Base-by-base conservation (phyloP, 2,113 vertebrate genomes). In the Hippoglossus stenolepis region DNA sequence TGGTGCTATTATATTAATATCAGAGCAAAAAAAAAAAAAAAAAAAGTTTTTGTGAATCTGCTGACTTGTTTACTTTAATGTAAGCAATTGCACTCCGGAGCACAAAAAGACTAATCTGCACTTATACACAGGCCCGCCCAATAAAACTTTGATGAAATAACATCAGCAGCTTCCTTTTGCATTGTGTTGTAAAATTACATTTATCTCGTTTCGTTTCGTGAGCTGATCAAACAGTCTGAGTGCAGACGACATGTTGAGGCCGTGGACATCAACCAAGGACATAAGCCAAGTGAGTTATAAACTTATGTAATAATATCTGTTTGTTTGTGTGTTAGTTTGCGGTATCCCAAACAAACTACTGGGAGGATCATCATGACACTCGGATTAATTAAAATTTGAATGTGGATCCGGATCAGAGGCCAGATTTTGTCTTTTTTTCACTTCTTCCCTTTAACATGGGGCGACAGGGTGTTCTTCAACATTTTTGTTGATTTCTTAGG, bases 1-100 rank as follows among this genome's bases (percentile, higher is more conserved):
- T 20, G 2, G 28, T 24, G 64, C 18, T 38, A 56, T 71, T 62
- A 71, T 43, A 63, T 65, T 60, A 75, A 10, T 15, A 43, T 11
- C 4, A 24, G 31, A 40, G 18, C 31, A 31, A 47, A n/a, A 31
- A 10, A 38, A 54, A 23, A 24, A 28, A 17, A 45, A 53, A 53
- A 28, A 20, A 2, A 5, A 28, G 5, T 20, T 26, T 47, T 24
- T 11, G 13, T 69, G 18, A 54, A 54, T 21, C 49, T 60, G 17
- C 21, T 53, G 18, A 66, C 28, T n/a, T 17, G 43, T 12, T 23
- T 1, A 24, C 15, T 35, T 6, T 18, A 59, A 51, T 26, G 1
- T 40, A 31, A 2, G 61, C 28, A 53, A 18, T 21, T 28, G 28
- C 58, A 28, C 9, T 45, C 26, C 15, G 17, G 31, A 68, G 12